These are phyloP conservation scores for Reinhardtius hippoglossoides DNA, from an alignment of 2,113 vertebrate genomes.

Conservation along the genomic window DNA sequence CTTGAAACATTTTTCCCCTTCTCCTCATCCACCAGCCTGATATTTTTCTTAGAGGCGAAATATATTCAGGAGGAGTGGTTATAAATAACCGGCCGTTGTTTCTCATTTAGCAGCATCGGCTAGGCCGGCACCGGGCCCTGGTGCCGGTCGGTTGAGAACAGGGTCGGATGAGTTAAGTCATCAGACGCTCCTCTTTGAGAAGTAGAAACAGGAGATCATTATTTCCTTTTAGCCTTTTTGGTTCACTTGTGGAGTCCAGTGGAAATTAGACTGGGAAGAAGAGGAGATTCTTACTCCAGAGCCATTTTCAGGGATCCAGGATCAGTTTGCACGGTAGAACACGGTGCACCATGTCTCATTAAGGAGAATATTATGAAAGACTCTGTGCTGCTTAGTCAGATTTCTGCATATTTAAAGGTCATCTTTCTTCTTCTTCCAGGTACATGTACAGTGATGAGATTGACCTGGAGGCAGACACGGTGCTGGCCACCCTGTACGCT, in stretches of 20 bases:
- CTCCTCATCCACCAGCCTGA: constrained; percentile 34
- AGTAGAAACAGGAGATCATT: neutral
- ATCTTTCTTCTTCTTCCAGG: constrained; percentile 73
- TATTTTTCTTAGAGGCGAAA: constrained; percentile 10
- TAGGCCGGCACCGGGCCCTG: constrained; percentile 1
- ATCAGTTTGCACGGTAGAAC: too few relatives aligned
- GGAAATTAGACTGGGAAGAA: neutral
- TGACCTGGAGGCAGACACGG: constrained; percentile 95
- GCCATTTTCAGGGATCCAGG: too few relatives aligned
- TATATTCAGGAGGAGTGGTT: constrained; percentile 47
- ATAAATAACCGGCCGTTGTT: constrained; percentile 63
- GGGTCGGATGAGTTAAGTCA: neutral
- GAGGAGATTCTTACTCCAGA: too few relatives aligned
- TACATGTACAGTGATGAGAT: constrained; percentile 99
- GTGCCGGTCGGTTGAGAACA: neutral
- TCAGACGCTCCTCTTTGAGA: too few relatives aligned
- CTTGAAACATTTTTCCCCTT: constrained; percentile 3
- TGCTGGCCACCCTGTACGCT: constrained; percentile 94
- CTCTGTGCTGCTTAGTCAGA: neutral
- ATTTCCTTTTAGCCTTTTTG: neutral
- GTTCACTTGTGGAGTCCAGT: neutral
- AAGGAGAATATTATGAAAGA: neutral
- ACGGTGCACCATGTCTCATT: too few relatives aligned
- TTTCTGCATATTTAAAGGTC: neutral
- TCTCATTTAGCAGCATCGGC: constrained; percentile 26